Evolutionary conservation across 2,797 vertebrate species (phyloP), one percentile per base, ranked within the genome.

Genomic region (Decapterus maruadsi): DNA sequence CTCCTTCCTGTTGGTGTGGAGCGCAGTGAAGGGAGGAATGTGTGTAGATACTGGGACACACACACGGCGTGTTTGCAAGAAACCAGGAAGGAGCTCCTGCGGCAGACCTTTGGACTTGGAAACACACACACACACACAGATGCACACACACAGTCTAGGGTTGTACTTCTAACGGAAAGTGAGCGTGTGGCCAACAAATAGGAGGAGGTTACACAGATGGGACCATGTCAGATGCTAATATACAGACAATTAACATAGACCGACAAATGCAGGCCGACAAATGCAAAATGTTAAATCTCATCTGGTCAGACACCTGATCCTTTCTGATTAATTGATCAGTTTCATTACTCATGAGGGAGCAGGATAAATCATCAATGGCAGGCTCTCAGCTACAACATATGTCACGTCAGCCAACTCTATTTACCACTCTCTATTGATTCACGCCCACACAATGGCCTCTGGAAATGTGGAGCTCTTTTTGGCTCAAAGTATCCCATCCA

Each of bases 1-100:
- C 88, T 89, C 86, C 90, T 93, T 95, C 94, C 94, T 93, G 91
- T 82, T 81, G 83, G 81, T 77, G 82, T 77, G 7, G 11, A 85
- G 66, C 63, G 16, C 59, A 64, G 69, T 46, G 55, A 75, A 58
- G 71, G 59, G 68, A 78, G 78, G 83, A 80, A 88, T 85, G 84
- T 67, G 76, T 72, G 85, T 63, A 53, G 67, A 71, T 57, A 62
- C 69, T 75, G 76, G 63, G 67, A 83, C 84, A 87, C 36, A 90
- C 70, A 65, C 0, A 57, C 4, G 17, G 66, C 46, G 81, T 83
- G 79, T 92, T 87, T 85, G 82, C 66, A 53, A 77, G 89, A 84
- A 79, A 90, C 90, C 82, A 92, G 90, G 90, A 92, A 89, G 86
- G 75, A 83, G 71, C 75, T 80, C 63, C 56, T 64, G 22, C 55